phyloP scores from a whole-genome alignment of 2,113 vertebrate genomes.

The Osmerus mordax region DNA sequence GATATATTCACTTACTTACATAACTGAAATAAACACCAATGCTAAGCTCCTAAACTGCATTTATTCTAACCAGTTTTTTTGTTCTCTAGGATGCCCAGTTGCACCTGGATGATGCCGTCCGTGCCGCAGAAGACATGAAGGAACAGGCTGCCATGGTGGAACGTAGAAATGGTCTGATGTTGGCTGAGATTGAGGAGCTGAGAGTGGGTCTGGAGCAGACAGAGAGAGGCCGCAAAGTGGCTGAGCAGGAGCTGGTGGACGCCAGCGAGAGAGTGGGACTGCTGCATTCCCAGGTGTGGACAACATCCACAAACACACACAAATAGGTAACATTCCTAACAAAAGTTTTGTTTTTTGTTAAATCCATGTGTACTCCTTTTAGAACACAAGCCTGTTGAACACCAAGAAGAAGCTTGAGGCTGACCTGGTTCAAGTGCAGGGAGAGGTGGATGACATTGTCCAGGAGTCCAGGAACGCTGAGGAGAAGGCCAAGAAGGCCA shows the following conservation, averaged over 20 bases:
- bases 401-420: no score
- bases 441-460: no score
- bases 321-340: no score
- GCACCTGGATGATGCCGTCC: slow-evolving; percentile 4
- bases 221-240: slow-evolving; percentile 72
- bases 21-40: background rate
- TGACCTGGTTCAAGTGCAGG: no score
- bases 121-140: slow-evolving; percentile 67
- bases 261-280: slow-evolving; percentile 67
- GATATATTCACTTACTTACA: no score
- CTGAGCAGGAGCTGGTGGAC: slow-evolving; percentile 77
- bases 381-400: no score
- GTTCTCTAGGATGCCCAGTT: slow-evolving; percentile 5
- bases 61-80: background rate
- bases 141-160: slow-evolving; percentile 77
- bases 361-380: no score
- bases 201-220: slow-evolving; percentile 74
- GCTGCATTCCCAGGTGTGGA: slow-evolving; percentile 71
- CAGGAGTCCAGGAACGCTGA: no score
- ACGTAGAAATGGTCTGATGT: slow-evolving; percentile 73
- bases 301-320: no score
- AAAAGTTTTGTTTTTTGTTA: no score
- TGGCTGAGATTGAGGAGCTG: slow-evolving; percentile 77
- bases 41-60: background rate
- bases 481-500: no score